phyloP scores from a whole-genome alignment of 2,888 invertebrate genomes.

The Chloromyia formosa region DNA sequence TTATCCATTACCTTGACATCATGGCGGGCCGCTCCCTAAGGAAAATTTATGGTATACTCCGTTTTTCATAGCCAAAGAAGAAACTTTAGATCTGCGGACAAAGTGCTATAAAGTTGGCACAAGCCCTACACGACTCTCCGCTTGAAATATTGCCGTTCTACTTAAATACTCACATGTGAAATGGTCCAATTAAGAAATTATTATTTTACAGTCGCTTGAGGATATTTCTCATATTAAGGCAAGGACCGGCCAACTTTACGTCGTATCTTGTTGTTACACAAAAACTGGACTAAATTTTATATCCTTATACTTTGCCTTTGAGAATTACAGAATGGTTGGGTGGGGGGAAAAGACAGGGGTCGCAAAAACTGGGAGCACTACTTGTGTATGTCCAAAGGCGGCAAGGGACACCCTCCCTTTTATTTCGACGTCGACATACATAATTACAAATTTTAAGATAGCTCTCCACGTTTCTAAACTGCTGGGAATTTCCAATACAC shows the following conservation, averaged over 20 bases:
- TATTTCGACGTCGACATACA: slow-evolving; percentile 21
- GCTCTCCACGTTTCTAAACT: background rate
- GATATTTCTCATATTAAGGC: slow-evolving; percentile 6
- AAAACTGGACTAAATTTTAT: slow-evolving; percentile 15
- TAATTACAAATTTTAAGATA: slow-evolving; percentile 42
- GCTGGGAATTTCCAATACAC: slow-evolving; percentile 3
- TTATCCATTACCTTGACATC: background rate
- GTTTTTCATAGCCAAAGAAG: background rate
- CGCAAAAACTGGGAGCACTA: too few species aligned
- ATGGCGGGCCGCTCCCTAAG: background rate
- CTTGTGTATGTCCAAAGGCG: too few species aligned
- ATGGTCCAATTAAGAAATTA: slow-evolving; percentile 40
- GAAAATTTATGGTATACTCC: background rate
- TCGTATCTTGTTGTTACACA: slow-evolving; percentile 15
- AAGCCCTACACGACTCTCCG: background rate
- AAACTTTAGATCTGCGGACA: background rate
- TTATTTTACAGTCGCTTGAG: slow-evolving; percentile 15
- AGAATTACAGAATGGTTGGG: background rate
- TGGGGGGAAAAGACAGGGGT: background rate
- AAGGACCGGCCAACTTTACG: background rate
- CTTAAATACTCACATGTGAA: slow-evolving; percentile 27
- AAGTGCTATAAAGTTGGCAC: too few species aligned
- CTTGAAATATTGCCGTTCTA: slow-evolving; percentile 17
- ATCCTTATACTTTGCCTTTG: background rate
- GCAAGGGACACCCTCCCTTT: background rate